Base-by-base conservation (phyloP, 1,140 invertebrate species). In the Psilanteris sp. region DNA sequence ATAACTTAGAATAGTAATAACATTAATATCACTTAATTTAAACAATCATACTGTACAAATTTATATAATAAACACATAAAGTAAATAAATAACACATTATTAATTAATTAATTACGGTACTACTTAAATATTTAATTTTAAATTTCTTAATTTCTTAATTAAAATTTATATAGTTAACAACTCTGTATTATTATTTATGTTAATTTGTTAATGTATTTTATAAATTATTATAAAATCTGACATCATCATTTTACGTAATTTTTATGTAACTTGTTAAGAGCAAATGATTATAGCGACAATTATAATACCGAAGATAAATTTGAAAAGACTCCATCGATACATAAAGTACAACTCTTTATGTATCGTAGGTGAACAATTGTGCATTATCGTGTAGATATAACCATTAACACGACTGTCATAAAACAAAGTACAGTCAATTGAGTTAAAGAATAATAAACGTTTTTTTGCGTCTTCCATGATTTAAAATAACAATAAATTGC, bases 381-480 rank as follows among this genome's bases (percentile, higher is more conserved):
- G 14, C 22, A 48, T 61, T 61, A 61, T 37, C 43, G 31, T 37
- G 55, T 48, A 48, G 26, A 29, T 48, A 27, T 48, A 48, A 52
- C 59, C 37, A 52, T 64, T 64, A 64, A 41, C 46, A 27, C 36
- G 36, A 50, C 15, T 20, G 55, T 32, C 44, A 41, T 62, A 62
- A 62, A 62, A 62, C 26, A 62, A 29, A 39, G 37, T 64, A 37
- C 46, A 22, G 44, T 64, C 46, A 64, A 64, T 64, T 32, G 20
- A 43, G 11, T 64, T 9, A 3, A 43, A 43, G 31, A 64, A 48
- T 52, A 50, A 27, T 41, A 37, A 39, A 34, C 37, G 46, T 37
- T 64, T 62, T 52, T 39, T 31, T 50, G 44, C 46, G 59, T 52
- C 44, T 62, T 50, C 43, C 37, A 52, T 64, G 46, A 52, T 64